Base-by-base conservation (phyloP, 2,888 invertebrate genomes). In the Phengaris alcon region DNA sequence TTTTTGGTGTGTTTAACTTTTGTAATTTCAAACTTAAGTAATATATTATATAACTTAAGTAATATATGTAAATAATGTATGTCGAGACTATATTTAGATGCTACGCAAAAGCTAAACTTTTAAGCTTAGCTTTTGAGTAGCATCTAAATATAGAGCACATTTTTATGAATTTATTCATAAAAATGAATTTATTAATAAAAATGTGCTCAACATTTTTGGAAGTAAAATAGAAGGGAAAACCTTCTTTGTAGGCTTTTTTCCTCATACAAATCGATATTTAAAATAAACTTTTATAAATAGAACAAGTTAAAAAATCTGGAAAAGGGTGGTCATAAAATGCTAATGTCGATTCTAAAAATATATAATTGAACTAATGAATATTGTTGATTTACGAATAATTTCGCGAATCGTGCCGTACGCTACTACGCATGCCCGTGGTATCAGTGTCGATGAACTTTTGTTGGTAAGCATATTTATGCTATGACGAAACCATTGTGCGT, bases 361-460 rank as follows among this genome's bases (percentile, higher is more conserved):
- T 35, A 13, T 64, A 64, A 12, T 35, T 64, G 13, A 64, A 64
- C 35, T 35, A 64, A 35, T 44, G 64, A 64, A 64, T 35, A 8
- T 52, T 64, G 15, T 64, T 35, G 64, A 64, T 64, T 35, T 12
- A 35, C 64, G 64, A 64, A 64, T 35, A 64, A 64, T 51, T 10
- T 70, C 70, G 51, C 70, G 22, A 35, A 54, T 52, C 12, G 72
- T 48, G 48, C 7, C 69, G 13, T 13, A 10, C 13, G 6, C 52
- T 54, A 72, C 22, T 72, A 72, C 72, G 72, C 72, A 72, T 72
- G 72, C 72, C 72, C 72, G 72, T 7, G 52, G 22, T 52, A 8
- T 22, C 46, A 13, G 54, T 54, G 72, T 72, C 72, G 35, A 72
- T 72, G 72, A 72, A 72, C 72, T 35, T 52, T 72, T 72, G 72